These are phyloP conservation scores for Oryzaephilus surinamensis DNA, from an alignment of 1,140 invertebrate genomes.

Conservation along the genomic window DNA sequence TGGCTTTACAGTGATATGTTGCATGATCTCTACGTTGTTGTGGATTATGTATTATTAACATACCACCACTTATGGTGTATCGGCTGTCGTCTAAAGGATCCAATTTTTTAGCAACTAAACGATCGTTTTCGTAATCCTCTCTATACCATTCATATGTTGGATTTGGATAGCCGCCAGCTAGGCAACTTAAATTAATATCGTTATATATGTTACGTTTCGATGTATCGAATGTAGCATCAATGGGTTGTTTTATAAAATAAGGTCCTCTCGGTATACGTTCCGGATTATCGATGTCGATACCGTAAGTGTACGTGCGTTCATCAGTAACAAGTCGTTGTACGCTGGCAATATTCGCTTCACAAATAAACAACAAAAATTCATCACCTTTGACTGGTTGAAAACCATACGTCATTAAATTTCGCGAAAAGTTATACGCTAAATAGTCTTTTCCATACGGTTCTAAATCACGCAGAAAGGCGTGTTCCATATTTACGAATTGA, in stretches of 20 bases:
- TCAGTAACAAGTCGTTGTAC: slow-evolving; percentile 57
- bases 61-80: slow-evolving; percentile 84
- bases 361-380: slow-evolving; percentile 73
- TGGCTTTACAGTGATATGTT: slow-evolving; percentile 83
- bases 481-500: slow-evolving; percentile 65
- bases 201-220: slow-evolving; percentile 58
- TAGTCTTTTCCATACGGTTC: slow-evolving; percentile 42
- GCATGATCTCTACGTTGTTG: slow-evolving; percentile 70
- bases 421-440: slow-evolving; percentile 57
- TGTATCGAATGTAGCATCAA: slow-evolving; percentile 71
- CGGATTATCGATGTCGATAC: slow-evolving; percentile 60
- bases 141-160: slow-evolving; percentile 88
- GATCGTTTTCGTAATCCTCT: slow-evolving; percentile 75
- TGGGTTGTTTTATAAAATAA: slow-evolving; percentile 77
- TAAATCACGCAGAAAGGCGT: slow-evolving; percentile 60
- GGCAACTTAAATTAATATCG: slow-evolving; percentile 57
- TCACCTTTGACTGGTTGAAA: slow-evolving; percentile 67
- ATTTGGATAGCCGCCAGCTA: slow-evolving; percentile 80
- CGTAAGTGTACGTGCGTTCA: slow-evolving; percentile 75
- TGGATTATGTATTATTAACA: slow-evolving; percentile 81
- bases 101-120: slow-evolving; percentile 55
- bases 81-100: slow-evolving; percentile 63
- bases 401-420: slow-evolving; percentile 67
- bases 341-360: slow-evolving; percentile 63
- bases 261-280: slow-evolving; percentile 75